Evolutionary conservation across 2,888 invertebrate genomes (phyloP).

Genomic region (Tachina fera): DNA sequence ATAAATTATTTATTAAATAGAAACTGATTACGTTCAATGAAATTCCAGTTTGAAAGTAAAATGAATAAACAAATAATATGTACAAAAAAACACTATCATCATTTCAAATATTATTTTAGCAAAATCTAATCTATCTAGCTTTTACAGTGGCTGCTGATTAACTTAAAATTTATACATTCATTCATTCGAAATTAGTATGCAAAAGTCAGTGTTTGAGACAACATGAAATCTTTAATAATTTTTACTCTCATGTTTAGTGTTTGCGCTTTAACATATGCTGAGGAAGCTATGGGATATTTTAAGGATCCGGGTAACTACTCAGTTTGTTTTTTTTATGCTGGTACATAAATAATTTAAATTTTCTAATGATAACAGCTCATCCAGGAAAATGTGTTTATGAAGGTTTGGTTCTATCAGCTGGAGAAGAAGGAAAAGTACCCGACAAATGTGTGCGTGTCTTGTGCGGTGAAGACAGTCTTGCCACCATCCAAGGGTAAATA

Average conservation of each 20-base stretch:
- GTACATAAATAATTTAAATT: not conserved
- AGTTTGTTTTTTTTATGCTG: no score
- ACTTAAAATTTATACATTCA: not conserved
- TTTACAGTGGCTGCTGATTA: no score
- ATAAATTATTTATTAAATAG: no score
- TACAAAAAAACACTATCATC: no score
- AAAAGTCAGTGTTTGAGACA: not conserved
- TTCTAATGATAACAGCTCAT: conserved; percentile 15
- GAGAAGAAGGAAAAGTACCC: conserved; percentile 22
- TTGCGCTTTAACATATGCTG: conserved; percentile 4
- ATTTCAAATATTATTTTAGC: no score
- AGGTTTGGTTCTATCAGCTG: conserved; percentile 10
- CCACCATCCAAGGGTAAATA: conserved; percentile 38
- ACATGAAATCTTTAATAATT: conserved; percentile 37
- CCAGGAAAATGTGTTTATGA: conserved; percentile 54
- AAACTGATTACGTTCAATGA: no score
- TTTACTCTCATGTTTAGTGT: not conserved
- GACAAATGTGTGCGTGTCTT: conserved; percentile 1
- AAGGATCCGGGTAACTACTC: conserved; percentile 30
- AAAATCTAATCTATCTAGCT: no score
- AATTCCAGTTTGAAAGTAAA: no score
- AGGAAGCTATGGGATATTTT: not conserved
- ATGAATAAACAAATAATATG: no score
- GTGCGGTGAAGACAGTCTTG: conserved; percentile 26
- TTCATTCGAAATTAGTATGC: not conserved